Conservation (phyloP, 2,113 vertebrate genomes). For the Alexandromys fortis region DNA sequence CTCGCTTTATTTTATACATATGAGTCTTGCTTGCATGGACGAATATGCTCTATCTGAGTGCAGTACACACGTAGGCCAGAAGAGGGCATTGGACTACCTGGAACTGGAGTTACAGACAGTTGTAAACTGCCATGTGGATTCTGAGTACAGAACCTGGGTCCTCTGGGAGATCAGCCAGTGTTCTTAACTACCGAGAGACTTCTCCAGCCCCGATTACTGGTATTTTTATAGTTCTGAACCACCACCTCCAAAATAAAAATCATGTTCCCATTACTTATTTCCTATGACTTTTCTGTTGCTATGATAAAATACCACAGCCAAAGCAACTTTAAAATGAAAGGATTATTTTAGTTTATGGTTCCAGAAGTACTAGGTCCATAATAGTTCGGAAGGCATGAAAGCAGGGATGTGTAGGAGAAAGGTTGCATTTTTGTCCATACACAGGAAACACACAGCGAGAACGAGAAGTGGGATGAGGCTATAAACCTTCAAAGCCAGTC, state of each 20-base stretch:
- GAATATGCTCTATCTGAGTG: not conserved
- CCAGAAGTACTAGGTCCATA: not conserved
- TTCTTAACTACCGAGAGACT: not conserved
- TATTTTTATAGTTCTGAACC: constrained; percentile 36
- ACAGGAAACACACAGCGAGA: not conserved
- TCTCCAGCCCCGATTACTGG: not conserved
- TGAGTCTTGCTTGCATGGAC: not conserved
- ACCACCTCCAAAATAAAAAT: not conserved
- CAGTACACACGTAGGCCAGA: not conserved
- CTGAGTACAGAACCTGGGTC: not conserved
- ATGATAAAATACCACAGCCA: not conserved
- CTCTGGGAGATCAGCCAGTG: not conserved
- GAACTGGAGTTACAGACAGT: not conserved
- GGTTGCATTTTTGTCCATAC: not conserved
- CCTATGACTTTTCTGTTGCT: not conserved
- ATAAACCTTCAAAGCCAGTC: not conserved
- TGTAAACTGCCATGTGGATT: not conserved
- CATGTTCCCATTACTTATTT: not conserved
- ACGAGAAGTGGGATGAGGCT: not conserved
- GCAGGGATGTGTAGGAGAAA: not conserved
- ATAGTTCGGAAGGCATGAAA: not conserved
- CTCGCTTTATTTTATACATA: not conserved
- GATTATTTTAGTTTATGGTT: not conserved
- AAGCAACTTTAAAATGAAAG: not conserved
- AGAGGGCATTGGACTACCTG: not conserved